Conservation (phyloP, 2,888 invertebrate genomes). For the Apotomis betuletana region DNA sequence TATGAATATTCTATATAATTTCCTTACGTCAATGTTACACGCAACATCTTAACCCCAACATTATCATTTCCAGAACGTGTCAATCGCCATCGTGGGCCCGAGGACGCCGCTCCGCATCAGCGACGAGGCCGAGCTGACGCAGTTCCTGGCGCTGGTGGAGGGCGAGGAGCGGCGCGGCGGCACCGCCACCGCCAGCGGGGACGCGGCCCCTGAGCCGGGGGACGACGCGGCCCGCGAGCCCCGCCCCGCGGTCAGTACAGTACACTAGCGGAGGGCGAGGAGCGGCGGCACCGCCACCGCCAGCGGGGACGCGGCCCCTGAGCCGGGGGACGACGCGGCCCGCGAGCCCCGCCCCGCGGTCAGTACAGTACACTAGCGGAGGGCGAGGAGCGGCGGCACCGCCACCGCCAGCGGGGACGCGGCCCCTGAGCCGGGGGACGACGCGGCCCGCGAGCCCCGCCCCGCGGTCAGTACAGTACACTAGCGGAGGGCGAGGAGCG, state of each 20-base stretch:
- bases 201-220: constrained; percentile 56
- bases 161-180: constrained; percentile 78
- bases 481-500: constrained; percentile 42
- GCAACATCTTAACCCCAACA: not conserved
- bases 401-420: too few species aligned
- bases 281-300: too few species aligned
- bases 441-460: too few species aligned
- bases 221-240: constrained; percentile 42
- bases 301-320: too few species aligned
- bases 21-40: not conserved
- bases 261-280: too few species aligned
- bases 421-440: too few species aligned
- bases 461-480: too few species aligned
- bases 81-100: constrained; percentile 96
- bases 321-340: too few species aligned
- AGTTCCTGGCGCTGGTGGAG: constrained; percentile 72
- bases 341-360: too few species aligned
- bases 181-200: constrained; percentile 64
- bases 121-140: constrained; percentile 87
- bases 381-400: constrained; percentile 72
- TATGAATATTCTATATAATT: too few species aligned
- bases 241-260: constrained; percentile 12
- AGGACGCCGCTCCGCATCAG: constrained; percentile 90
- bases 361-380: constrained; percentile 62
- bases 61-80: constrained; percentile 88